Evolutionary conservation across 1,140 invertebrate species (phyloP).

Genomic region (Cydia fagiglandana): DNA sequence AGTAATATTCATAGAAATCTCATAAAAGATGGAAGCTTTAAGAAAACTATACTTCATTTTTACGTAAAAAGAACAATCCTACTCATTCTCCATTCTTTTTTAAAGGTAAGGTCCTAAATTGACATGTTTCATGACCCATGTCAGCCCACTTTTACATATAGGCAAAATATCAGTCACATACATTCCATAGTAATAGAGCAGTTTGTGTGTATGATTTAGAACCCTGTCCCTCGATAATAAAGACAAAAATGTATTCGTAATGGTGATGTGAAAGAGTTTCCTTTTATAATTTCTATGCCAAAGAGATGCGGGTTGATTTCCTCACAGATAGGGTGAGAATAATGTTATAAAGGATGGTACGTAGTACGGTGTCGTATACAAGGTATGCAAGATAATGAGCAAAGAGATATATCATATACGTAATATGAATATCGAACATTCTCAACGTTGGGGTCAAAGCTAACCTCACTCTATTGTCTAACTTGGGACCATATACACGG

Average conservation of each 20-base stretch:
- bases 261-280: not conserved
- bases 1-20: too few relatives aligned
- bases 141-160: not conserved
- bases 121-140: not conserved
- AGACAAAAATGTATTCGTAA: not conserved
- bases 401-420: too few relatives aligned
- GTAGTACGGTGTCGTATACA: too few relatives aligned
- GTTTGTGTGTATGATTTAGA: not conserved
- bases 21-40: too few relatives aligned
- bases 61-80: not conserved
- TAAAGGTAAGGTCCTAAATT: not conserved
- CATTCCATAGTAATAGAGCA: not conserved
- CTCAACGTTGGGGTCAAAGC: too few relatives aligned
- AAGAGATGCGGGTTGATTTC: not conserved
- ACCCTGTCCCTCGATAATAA: not conserved
- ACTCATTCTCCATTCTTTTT: not conserved
- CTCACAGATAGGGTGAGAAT: too few relatives aligned
- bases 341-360: too few relatives aligned
- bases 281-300: not conserved
- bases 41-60: not conserved
- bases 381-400: too few relatives aligned
- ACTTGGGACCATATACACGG: too few relatives aligned
- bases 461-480: too few relatives aligned
- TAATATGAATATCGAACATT: too few relatives aligned
- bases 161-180: not conserved